Conservation (phyloP, 2,888 invertebrate genomes). For the Lottia gigantea region DNA sequence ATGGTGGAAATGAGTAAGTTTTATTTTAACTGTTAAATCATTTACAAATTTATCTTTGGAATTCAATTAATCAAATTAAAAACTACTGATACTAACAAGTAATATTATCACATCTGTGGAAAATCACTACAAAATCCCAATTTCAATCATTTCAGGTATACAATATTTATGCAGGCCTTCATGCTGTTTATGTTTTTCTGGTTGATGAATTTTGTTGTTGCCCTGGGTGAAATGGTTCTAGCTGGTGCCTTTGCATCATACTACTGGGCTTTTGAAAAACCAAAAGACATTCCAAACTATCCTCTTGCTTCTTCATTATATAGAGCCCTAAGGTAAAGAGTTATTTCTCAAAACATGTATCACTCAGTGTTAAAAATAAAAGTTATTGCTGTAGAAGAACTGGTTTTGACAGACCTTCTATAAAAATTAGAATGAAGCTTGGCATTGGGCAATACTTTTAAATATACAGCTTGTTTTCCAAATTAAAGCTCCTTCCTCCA, state of each 20-base stretch:
- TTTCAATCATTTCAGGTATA: slow-evolving; percentile 40
- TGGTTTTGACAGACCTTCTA: too few species aligned
- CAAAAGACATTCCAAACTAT: slow-evolving; percentile 84
- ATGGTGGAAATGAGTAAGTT: slow-evolving; percentile 62
- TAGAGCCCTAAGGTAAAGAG: slow-evolving; percentile 67
- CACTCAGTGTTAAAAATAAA: too few species aligned
- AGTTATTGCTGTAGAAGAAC: too few species aligned
- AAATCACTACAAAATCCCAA: too few species aligned
- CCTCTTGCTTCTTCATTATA: slow-evolving; percentile 80
- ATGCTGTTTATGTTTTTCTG: slow-evolving; percentile 76
- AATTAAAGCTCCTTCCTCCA: too few species aligned
- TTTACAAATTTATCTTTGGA: neutral
- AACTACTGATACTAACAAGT: too few species aligned
- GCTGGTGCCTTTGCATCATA: slow-evolving; percentile 79
- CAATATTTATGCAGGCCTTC: slow-evolving; percentile 60
- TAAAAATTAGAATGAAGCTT: too few species aligned
- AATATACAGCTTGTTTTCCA: too few species aligned
- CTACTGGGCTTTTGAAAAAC: slow-evolving; percentile 89
- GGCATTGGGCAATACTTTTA: too few species aligned
- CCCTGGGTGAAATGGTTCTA: slow-evolving; percentile 87
- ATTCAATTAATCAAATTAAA: too few species aligned
- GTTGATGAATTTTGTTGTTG: slow-evolving; percentile 91
- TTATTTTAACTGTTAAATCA: slow-evolving; percentile 6
- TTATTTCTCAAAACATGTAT: too few species aligned
- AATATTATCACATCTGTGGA: too few species aligned